A percentile compares a stretch with the other conserved stretches of the same genome.
phyloP scores from a whole-genome alignment of 2,888 invertebrate species.

The Luperina nickerlii region DNA sequence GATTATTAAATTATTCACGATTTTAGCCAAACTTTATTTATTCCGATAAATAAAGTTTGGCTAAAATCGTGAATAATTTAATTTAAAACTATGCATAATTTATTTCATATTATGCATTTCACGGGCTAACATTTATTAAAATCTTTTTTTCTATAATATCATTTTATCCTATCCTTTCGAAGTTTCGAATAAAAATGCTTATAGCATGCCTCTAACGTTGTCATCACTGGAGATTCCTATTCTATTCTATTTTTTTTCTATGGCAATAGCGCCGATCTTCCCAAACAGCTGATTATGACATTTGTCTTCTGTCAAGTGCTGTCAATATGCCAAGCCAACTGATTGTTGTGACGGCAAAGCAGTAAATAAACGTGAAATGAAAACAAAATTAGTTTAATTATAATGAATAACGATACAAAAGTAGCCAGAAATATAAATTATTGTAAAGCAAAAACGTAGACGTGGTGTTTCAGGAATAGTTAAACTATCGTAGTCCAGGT shows the following conservation, averaged over 20 bases:
- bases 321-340: not conserved
- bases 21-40: too few species aligned
- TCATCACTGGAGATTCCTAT: too few species aligned
- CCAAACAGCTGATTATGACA: conserved; percentile 32
- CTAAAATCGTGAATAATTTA: not conserved
- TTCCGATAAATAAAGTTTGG: not conserved
- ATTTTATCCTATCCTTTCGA: too few species aligned
- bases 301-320: not conserved
- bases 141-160: not conserved
- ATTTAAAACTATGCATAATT: not conserved
- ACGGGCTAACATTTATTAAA: not conserved
- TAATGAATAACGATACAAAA: conserved; percentile 20
- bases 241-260: too few species aligned
- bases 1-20: too few species aligned
- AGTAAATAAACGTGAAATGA: conserved; percentile 18
- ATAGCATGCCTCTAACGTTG: not conserved
- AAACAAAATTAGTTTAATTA: conserved; percentile 2
- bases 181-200: not conserved
- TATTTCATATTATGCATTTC: too few species aligned
- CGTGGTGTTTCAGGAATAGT: not conserved
- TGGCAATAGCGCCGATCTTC: too few species aligned
- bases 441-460: conserved; percentile 29
- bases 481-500: conserved; percentile 12
- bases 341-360: not conserved
- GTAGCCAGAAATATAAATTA: not conserved